Conservation (phyloP, 1,140 invertebrate species). For the Apis laboriosa region DNA sequence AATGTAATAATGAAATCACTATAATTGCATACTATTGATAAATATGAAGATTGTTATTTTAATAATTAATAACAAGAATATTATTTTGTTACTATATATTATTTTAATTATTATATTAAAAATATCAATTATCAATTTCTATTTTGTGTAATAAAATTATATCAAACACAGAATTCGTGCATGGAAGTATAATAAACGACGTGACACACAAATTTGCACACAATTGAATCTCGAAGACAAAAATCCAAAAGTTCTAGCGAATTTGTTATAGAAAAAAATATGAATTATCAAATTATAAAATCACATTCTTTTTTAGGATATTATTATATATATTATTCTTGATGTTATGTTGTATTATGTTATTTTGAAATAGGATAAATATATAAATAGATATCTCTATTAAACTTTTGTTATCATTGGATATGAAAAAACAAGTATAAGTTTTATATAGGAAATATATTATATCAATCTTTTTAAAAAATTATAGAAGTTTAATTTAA, state of each 20-base stretch:
- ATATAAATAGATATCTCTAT: too few relatives aligned
- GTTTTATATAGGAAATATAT: too few relatives aligned
- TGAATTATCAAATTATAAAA: neutral
- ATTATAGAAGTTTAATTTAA: too few relatives aligned
- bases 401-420: too few relatives aligned
- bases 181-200: constrained; percentile 11
- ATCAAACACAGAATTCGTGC: constrained; percentile 3
- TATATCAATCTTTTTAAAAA: too few relatives aligned
- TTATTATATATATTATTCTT: too few relatives aligned
- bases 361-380: too few relatives aligned
- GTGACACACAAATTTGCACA: too few relatives aligned
- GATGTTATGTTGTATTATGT: too few relatives aligned
- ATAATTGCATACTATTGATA: neutral
- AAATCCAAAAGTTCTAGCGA: neutral
- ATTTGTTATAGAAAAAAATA: constrained; percentile 8
- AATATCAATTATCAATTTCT: constrained; percentile 19
- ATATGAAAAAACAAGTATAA: too few relatives aligned
- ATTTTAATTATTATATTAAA: constrained; percentile 16
- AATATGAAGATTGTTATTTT: neutral
- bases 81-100: neutral
- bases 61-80: neutral
- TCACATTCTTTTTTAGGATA: too few relatives aligned
- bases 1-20: neutral
- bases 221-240: neutral
- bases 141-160: neutral